A percentile compares a stretch with the other conserved stretches of the same genome.
These are phyloP conservation scores for Coreoperca whiteheadi DNA, from an alignment of 2,113 vertebrate species.

Conservation along the genomic window DNA sequence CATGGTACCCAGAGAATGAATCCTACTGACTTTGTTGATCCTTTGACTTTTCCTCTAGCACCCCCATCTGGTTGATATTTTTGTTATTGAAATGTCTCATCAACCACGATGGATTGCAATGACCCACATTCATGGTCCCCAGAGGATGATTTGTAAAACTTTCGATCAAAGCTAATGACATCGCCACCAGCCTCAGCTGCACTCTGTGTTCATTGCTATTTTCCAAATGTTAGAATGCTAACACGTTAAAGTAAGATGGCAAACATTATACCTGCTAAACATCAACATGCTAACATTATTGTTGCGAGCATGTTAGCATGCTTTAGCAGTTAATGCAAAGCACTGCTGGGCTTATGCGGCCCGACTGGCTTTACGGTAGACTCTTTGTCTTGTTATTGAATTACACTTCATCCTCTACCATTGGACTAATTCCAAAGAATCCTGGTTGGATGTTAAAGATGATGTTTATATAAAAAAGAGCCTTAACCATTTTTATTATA, in stretches of 20 bases:
- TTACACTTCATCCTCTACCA: background rate
- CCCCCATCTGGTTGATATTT: background rate
- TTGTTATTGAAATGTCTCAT: background rate
- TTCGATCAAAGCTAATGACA: background rate
- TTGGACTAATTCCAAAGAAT: background rate
- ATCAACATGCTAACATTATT: background rate
- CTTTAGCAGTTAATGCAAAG: background rate
- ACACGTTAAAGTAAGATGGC: background rate
- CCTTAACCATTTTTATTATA: background rate
- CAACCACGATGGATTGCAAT: background rate
- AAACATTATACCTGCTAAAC: background rate
- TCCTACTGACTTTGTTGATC: background rate
- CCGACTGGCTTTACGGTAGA: background rate
- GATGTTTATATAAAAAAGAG: background rate
- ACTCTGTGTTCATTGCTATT: background rate
- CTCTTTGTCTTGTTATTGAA: background rate
- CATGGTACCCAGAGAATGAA: background rate
- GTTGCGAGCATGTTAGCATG: background rate
- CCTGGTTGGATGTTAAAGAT: background rate
- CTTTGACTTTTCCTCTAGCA: background rate
- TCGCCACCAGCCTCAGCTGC: background rate
- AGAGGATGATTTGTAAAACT: background rate
- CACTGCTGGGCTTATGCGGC: too few relatives aligned
- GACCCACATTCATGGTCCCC: background rate
- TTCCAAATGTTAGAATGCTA: background rate